These are phyloP conservation scores for Herminia tarsipennalis DNA, from an alignment of 2,888 invertebrate genomes.

Conservation along the genomic window DNA sequence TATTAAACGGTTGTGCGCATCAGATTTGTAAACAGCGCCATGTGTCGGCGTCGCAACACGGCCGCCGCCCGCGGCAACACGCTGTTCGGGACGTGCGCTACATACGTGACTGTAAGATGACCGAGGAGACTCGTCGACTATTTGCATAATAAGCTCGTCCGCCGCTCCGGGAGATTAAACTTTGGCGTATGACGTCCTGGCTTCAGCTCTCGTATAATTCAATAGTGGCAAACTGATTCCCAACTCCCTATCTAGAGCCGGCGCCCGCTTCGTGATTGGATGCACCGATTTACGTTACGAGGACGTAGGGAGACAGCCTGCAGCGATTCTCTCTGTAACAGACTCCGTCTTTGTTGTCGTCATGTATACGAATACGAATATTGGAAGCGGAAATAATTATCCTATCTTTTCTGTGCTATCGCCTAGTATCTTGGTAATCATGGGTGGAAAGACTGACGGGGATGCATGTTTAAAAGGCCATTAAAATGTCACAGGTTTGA, in stretches of 20 bases:
- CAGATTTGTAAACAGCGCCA: conserved; percentile 29
- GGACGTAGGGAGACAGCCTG: conserved; percentile 50
- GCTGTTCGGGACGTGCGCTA: conserved; percentile 28
- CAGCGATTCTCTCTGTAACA: conserved; percentile 59
- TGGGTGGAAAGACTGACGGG: conserved; percentile 58
- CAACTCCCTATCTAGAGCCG: conserved; percentile 63
- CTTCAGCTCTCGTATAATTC: conserved; percentile 80
- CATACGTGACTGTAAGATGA: conserved; percentile 75
- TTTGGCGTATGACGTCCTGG: conserved; percentile 80
- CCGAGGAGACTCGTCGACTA: conserved; percentile 71
- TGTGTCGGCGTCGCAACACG: conserved; percentile 22
- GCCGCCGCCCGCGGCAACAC: conserved; percentile 12
- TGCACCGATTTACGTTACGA: conserved; percentile 65
- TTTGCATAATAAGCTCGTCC: conserved; percentile 82
- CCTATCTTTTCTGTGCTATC: conserved; percentile 54
- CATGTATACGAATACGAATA: conserved; percentile 55
- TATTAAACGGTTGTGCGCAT: conserved; percentile 21
- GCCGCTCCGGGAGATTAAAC: conserved; percentile 81
- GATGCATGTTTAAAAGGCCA: conserved; percentile 73
- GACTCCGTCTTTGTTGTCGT: conserved; percentile 57
- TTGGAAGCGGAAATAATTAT: conserved; percentile 68
- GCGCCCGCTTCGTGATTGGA: conserved; percentile 65
- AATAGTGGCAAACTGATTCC: conserved; percentile 83
- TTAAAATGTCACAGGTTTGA: conserved; percentile 79
- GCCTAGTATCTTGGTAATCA: conserved; percentile 39